Evolutionary conservation across 2,888 invertebrate species (phyloP), one percentile per base, ranked within the genome.

Genomic region (Eucera pruinosa): DNA sequence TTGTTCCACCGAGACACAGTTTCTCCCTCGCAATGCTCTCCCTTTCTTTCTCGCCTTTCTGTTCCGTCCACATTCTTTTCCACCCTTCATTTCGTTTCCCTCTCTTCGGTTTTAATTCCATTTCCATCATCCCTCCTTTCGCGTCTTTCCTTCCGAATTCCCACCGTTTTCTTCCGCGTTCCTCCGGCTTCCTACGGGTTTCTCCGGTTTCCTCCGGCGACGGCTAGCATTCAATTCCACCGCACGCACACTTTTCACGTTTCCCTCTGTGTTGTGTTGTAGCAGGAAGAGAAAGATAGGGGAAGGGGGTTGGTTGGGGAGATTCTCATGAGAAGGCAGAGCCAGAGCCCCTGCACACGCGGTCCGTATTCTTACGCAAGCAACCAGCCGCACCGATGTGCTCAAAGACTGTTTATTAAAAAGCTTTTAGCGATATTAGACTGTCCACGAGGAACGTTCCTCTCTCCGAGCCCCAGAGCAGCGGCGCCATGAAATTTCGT

Each of bases 361-460:
- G n/a, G n/a, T 18, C 20, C 47, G 60, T 60, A 68, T 68, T 79
- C 70, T 81, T 80, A 77, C 62, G 71, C 58, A 58, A 70, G 33
- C 66, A 61, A 39, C 58, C 64, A 60, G 66, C 54, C 76, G 61
- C 62, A 30, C 66, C 65, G 50, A 50, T 61, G 73, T 50, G 60
- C 67, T 80, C 72, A 73, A 82, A 85, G 79, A 82, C 82, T 86
- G 86, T 87, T 87, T 88, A 86, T 88, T 88, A 87, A 88, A 88
- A 88, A 88, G 88, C 88, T 88, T 87, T 88, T 83, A 88, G 87
- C 80, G 82, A 86, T 88, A 88, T 88, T 88, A 85, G 78, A 85
- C 81, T 72, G 70, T 48, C 58, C 73, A 71, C 71, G 60, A 64
- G 62, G 36, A 75, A 73, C 64, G n/a, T n/a, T n/a, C n/a, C 66